Conservation (phyloP, 2,888 invertebrate species). For the Synanthedon andrenaeformis region DNA sequence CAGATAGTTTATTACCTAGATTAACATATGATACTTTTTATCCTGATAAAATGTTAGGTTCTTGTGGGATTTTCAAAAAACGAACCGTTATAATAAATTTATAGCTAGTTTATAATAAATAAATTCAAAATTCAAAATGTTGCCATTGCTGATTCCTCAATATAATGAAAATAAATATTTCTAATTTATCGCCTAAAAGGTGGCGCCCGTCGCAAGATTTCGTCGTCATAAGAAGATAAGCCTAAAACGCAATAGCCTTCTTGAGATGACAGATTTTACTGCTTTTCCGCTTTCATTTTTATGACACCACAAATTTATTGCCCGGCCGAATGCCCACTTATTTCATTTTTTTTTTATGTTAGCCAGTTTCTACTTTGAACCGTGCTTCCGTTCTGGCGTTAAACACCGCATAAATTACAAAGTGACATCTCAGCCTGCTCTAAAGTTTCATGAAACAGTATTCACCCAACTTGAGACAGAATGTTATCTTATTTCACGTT, state of each 20-base stretch:
- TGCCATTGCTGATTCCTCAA: too few relatives aligned
- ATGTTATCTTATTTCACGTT: too few relatives aligned
- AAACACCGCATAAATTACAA: not conserved
- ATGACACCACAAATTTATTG: conserved; percentile 44
- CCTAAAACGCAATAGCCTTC: conserved; percentile 42
- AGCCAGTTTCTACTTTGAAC: conserved; percentile 17
- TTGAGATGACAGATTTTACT: conserved; percentile 53
- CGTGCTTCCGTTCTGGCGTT: conserved; percentile 2
- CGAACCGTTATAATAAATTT: too few relatives aligned
- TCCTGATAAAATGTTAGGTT: too few relatives aligned
- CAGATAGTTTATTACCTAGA: too few relatives aligned
- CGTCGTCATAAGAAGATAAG: conserved; percentile 37
- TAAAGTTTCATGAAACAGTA: too few relatives aligned
- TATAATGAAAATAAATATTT: too few relatives aligned
- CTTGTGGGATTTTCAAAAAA: too few relatives aligned
- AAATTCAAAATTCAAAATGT: not conserved
- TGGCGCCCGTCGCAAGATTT: conserved; percentile 3
- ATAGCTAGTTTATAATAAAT: not conserved
- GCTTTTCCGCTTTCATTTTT: conserved; percentile 44
- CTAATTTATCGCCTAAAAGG: too few relatives aligned
- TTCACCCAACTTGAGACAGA: too few relatives aligned
- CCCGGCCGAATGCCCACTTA: conserved; percentile 23
- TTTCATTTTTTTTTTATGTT: conserved; percentile 19
- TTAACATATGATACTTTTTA: too few relatives aligned
- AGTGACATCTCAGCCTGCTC: too few relatives aligned